Base-by-base conservation (phyloP, 2,888 invertebrate genomes). In the Harpalus rubripes region DNA sequence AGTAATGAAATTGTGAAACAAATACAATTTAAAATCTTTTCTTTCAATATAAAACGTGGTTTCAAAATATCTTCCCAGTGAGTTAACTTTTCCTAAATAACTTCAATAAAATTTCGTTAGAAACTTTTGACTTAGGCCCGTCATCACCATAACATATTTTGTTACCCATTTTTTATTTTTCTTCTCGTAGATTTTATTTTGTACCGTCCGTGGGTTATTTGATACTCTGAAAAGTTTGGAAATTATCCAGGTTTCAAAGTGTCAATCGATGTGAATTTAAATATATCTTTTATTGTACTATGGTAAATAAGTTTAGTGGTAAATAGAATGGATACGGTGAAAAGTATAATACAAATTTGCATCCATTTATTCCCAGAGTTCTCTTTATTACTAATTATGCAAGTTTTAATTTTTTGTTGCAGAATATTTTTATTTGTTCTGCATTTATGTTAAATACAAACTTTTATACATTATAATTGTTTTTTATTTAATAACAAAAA, bases 41-140 rank as follows among this genome's bases (percentile, higher is more conserved):
- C 7, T 12, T 68, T 39, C 68, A 39, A 68, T 68, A 39, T 39
- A 39, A 39, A 68, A 15, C 39, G 15, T 39, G 39, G 39, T 39
- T 65, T 68, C 68, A 22, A 12, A 32, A 68, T 32, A 68, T 68
- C 32, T 68, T 68, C 32, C 7, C 32, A n/a, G 26, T 52, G 56
- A 82, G 72, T 82, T 39, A 82, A 82, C 52, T 82, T 61, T 81
- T 82, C 68, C 72, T n/a, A 82, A 72, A 82, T 72, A 72, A 82
- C 82, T 82, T 82, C 52, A 82, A 82, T 82, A 72, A 82, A 82
- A 82, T 56, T 15, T 26, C 65, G 68, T 82, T 82, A 7, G 16
- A 56, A 68, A 82, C 58, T 82, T 82, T 82, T 82, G 59, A 61
- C 79, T 61, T 58, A n/a, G 41, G 15, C 61, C 79, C 32, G 72